A percentile compares a stretch with the other conserved stretches of the same genome.
Evolutionary conservation across 2,797 vertebrate genomes (phyloP).

Genomic region (Oreochromis mossambicus): DNA sequence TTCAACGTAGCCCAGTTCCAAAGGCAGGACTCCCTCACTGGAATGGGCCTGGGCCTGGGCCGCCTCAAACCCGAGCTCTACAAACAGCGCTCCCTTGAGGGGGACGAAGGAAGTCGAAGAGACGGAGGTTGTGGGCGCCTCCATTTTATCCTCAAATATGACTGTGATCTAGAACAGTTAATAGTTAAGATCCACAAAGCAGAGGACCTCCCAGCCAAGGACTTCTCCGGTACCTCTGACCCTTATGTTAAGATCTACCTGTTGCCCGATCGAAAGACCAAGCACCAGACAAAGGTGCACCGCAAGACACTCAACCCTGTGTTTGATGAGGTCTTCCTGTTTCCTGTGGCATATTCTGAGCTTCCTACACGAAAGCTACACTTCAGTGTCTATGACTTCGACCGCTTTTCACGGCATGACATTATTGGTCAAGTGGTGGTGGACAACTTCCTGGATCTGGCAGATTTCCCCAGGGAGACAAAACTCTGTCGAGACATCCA

Average conservation of each 20-base stretch:
- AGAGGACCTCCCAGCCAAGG: constrained; percentile 93
- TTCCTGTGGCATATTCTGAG: constrained; percentile 93
- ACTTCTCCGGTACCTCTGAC: constrained; percentile 98
- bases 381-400: constrained; percentile 98
- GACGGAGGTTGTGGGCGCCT: constrained; percentile 89
- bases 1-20: constrained; percentile 97
- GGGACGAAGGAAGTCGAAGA: constrained; percentile 83
- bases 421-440: constrained; percentile 97
- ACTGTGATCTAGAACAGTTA: constrained; percentile 95
- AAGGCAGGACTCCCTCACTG: constrained; percentile 92
- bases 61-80: constrained; percentile 97
- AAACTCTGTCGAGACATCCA: constrained; percentile 94
- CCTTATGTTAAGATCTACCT: constrained; percentile 99
- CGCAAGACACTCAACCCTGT: constrained; percentile 97
- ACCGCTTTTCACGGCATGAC: constrained; percentile 97
- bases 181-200: constrained; percentile 98
- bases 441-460: constrained; percentile 98
- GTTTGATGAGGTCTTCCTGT: constrained; percentile 98
- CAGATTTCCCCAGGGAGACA: constrained; percentile 96
- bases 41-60: constrained; percentile 88
- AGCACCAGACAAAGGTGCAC: constrained; percentile 99
- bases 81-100: constrained; percentile 93
- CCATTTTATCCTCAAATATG: constrained; percentile 94
- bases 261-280: constrained; percentile 95
- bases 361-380: constrained; percentile 92